phyloP scores from a whole-genome alignment of 2,888 invertebrate species.

The Cheilosia grossa region DNA sequence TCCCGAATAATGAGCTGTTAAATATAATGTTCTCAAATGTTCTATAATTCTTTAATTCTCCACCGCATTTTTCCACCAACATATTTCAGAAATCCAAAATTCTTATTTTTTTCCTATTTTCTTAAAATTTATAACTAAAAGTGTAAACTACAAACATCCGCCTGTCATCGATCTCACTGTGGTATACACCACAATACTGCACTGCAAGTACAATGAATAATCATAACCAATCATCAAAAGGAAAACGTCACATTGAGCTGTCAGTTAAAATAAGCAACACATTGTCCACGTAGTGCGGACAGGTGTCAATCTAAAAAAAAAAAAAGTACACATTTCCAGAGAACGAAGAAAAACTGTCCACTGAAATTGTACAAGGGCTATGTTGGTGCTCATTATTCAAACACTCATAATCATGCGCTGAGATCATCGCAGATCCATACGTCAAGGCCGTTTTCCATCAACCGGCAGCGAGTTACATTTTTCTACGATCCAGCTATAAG shows the following conservation, averaged over 20 bases:
- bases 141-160: conserved; percentile 1
- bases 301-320: conserved; percentile 37
- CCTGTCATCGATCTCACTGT: not conserved
- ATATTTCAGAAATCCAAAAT: too few species aligned
- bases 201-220: conserved; percentile 8
- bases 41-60: too few species aligned
- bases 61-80: too few species aligned
- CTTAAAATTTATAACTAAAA: not conserved
- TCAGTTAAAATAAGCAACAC: conserved; percentile 26
- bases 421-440: conserved; percentile 38
- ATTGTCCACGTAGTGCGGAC: conserved; percentile 32
- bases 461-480: not conserved
- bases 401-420: conserved; percentile 6
- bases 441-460: conserved; percentile 44
- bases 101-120: too few species aligned
- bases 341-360: conserved; percentile 5
- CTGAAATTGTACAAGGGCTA: conserved; percentile 14
- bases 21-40: too few species aligned
- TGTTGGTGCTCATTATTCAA: conserved; percentile 20
- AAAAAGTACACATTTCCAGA: not conserved
- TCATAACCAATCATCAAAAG: conserved; percentile 30
- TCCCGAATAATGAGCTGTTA: too few species aligned
- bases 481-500: conserved; percentile 5
- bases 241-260: conserved; percentile 50
- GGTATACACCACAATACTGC: not conserved